Base-by-base conservation (phyloP, 2,113 vertebrate genomes). In the Dryoscopus gambensis region DNA sequence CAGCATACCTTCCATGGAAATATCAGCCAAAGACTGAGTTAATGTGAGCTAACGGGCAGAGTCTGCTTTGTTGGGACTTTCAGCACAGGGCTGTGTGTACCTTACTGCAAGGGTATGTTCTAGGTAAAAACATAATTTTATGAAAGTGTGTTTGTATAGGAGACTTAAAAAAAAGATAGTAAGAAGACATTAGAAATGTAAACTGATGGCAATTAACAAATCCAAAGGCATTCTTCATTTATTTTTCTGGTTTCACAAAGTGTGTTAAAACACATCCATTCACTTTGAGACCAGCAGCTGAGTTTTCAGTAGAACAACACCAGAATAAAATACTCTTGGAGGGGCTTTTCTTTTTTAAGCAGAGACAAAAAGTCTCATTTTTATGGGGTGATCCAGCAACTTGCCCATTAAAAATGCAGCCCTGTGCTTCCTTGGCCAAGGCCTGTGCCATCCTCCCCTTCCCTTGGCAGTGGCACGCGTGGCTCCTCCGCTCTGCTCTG, bases 1-100 rank as follows among this genome's bases (percentile, higher is more conserved):
- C 95, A 95, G 90, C 91, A 91, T 94, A 84, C 60, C 84, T 94
- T 74, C 91, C 42, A 5, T 90, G 94, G 63, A 96, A 96, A 94
- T 87, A 96, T 12, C 95, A 97, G 97, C 96, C 93, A 94, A 49
- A 96, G 80, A 57, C 78, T 64, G 20, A 0, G 50, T 69, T 63
- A 59, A 33, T 62, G 74, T 16, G 73, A 89, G 57, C 79, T 75
- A 71, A 42, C 69, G 67, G 55, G 47, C 79, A 70, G 33, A 35
- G 65, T 10, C 70, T 67, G 87, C 80, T 95, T 53, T 87, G 71
- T 74, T 69, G 71, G 31, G 57, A 22, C 69, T 95, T 74, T 27
- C 60, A 74, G 89, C 52, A 59, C 67, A 64, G 7, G 28, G 84
- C 64, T 64, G 0, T 11, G 8, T 8, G 11, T 13, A 19, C 40